phyloP scores from a whole-genome alignment of 2,113 vertebrate genomes.

The Siniperca knerii region DNA sequence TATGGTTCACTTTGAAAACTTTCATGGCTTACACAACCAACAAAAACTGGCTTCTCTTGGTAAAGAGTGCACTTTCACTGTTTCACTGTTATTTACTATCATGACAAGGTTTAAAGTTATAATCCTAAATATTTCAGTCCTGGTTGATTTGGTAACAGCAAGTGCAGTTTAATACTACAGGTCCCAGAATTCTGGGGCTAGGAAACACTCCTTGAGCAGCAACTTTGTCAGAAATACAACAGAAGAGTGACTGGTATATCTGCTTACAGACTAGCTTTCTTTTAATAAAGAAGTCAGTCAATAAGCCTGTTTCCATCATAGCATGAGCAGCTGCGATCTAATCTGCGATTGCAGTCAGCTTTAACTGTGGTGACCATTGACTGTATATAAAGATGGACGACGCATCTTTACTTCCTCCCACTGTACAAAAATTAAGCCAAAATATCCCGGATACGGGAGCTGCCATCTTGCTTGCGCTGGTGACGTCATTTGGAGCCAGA shows the following conservation, averaged over 20 bases:
- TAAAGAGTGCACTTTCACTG: neutral
- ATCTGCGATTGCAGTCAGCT: neutral
- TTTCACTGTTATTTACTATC: neutral
- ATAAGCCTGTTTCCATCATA: too few species aligned
- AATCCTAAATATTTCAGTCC: neutral
- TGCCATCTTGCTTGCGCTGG: too few species aligned
- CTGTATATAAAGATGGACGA: too few species aligned
- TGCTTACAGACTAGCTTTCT: too few species aligned
- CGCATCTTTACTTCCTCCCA: too few species aligned
- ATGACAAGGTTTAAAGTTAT: neutral
- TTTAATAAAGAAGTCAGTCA: too few species aligned
- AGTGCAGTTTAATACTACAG: neutral
- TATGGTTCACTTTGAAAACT: slow-evolving; percentile 43
- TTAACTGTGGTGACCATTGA: too few species aligned
- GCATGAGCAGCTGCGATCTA: too few species aligned
- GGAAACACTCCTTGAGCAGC: neutral
- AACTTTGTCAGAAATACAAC: neutral
- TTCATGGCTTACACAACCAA: slow-evolving; percentile 6
- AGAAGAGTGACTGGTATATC: too few species aligned
- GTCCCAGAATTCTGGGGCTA: neutral
- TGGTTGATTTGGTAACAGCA: neutral
- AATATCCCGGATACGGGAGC: too few species aligned
- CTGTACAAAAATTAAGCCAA: too few species aligned
- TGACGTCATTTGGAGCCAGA: too few species aligned
- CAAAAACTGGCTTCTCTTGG: neutral